Conservation (phyloP, 2,888 invertebrate species). For the Temnothorax ravouxi region DNA sequence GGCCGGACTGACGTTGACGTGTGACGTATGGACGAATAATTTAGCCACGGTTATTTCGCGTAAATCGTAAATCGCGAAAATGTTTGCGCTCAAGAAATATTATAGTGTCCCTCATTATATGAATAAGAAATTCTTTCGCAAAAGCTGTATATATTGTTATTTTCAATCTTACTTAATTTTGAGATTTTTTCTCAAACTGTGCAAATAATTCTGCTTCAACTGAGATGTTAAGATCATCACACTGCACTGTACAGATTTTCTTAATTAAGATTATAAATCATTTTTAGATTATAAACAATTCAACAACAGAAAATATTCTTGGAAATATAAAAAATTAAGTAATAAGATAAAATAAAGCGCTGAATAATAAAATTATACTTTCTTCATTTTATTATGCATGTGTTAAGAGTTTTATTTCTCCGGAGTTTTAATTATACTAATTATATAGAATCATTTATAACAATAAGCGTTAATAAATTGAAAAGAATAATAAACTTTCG, state of each 20-base stretch:
- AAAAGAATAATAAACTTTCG: background rate
- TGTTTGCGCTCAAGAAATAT: background rate
- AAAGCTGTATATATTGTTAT: background rate
- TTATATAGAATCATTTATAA: background rate
- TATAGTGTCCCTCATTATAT: background rate
- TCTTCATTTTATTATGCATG: background rate
- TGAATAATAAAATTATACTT: background rate
- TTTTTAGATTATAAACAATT: background rate
- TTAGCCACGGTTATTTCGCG: background rate
- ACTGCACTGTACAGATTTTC: background rate
- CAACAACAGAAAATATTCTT: background rate
- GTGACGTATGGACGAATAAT: slow-evolving; percentile 26
- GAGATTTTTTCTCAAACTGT: background rate
- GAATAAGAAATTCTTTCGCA: background rate
- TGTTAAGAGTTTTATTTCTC: background rate
- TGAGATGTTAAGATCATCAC: background rate
- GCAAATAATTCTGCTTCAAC: background rate
- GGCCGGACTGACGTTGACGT: slow-evolving; percentile 41
- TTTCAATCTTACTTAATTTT: background rate
- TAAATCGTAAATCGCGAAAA: slow-evolving; percentile 10
- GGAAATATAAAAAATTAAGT: background rate
- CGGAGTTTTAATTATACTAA: background rate
- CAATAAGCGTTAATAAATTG: background rate
- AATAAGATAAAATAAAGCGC: background rate
- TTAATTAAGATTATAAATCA: background rate